Evolutionary conservation across 1,140 invertebrate genomes (phyloP).

Genomic region (Caerostris extrusa): DNA sequence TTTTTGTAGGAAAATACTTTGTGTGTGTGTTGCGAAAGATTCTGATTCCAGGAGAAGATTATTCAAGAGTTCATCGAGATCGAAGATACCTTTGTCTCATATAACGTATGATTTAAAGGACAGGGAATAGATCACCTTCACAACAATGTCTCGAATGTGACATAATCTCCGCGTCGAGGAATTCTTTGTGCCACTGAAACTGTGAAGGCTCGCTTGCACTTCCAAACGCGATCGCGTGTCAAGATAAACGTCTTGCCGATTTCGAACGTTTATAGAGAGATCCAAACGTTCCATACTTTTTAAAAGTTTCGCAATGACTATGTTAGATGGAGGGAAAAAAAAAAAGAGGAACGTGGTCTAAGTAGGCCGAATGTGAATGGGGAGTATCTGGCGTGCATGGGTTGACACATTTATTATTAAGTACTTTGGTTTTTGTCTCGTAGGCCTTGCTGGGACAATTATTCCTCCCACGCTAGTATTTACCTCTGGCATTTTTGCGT

Average conservation of each 20-base stretch:
- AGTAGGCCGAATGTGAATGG: conserved; percentile 53
- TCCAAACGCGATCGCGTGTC: conserved; percentile 28
- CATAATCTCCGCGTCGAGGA: not conserved
- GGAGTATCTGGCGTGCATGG: conserved; percentile 32
- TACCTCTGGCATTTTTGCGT: not conserved
- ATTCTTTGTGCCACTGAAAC: conserved; percentile 18
- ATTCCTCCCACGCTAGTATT: conserved; percentile 58
- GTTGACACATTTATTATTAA: conserved; percentile 75
- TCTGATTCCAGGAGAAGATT: no score
- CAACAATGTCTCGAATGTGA: not conserved
- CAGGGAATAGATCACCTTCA: not conserved
- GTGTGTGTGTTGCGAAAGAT: no score
- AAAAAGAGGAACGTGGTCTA: conserved; percentile 11
- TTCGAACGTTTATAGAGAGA: not conserved
- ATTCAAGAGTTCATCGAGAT: no score
- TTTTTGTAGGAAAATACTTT: no score
- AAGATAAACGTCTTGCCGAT: conserved; percentile 4
- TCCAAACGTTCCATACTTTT: not conserved
- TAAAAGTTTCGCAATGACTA: not conserved
- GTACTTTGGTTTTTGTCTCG: conserved; percentile 37
- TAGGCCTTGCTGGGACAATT: conserved; percentile 52
- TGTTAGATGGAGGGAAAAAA: not conserved
- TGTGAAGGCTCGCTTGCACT: not conserved
- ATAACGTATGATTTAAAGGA: not conserved
- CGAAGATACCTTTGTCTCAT: not conserved